Evolutionary conservation across 1,140 invertebrate species (phyloP), one percentile per base, ranked within the genome.

Genomic region (Trichogramma pretiosum): DNA sequence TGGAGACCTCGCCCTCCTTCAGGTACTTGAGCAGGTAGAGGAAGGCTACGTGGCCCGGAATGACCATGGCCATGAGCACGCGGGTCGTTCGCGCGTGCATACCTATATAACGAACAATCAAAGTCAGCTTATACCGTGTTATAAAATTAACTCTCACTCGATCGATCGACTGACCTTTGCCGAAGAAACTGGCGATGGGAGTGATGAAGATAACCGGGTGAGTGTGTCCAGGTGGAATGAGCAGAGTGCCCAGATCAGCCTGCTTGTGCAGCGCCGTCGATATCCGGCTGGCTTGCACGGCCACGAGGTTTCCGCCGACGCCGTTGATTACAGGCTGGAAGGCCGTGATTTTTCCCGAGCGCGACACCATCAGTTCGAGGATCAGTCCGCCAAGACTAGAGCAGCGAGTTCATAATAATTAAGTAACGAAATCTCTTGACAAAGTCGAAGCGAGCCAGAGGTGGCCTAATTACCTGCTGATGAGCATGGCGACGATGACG

Each of bases 31-130:
- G 89, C 22, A 82, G 74, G 58, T 84, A 87, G 49, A 85, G 80
- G 67, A 91, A 93, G 35, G 89, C 78, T 11, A 92, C 71, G 61
- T 93, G 89, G 8, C 89, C 89, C 1, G 90, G 89, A 34, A 93
- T 76, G 1, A 89, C 85, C 75, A 89, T 79, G 4, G 80, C 60
- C 67, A 90, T 76, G 39, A 92, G 65, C n/a, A 91, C 82, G 48
- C 85, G 74, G 3, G 85, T 84, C 3, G 87, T 87, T 51, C 81
- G 73, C 3, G 84, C 75, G 69, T 87, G 83, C 49, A 74, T 73
- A 56, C 75, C 78, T 79, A 54, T 3, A n/a, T 0, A 10, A 28
- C 18, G 13, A 21, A 40, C 16, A 32, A n/a, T n/a, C n/a, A n/a
- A n/a, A n/a, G n/a, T n/a, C n/a, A n/a, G n/a, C n/a, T n/a, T n/a